Percentiles rank a stretch among this genome's conserved stretches.
These are phyloP conservation scores for Sisyra terminalis DNA, from an alignment of 2,888 invertebrate genomes.

Conservation along the genomic window DNA sequence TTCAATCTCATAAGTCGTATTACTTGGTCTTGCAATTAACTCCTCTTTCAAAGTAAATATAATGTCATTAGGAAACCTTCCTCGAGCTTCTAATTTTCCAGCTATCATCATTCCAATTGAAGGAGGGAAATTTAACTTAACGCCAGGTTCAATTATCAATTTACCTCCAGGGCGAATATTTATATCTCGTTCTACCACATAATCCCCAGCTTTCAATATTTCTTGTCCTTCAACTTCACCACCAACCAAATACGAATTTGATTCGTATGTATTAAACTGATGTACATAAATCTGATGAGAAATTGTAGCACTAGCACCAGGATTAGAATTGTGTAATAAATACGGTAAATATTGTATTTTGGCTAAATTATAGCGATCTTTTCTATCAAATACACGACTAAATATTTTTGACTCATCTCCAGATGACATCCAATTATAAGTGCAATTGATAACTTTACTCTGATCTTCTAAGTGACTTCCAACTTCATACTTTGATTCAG, in stretches of 20 bases:
- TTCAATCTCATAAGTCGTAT: conserved; percentile 41
- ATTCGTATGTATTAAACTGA: conserved; percentile 49
- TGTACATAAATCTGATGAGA: conserved; percentile 62
- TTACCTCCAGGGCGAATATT: conserved; percentile 88
- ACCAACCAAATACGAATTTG: conserved; percentile 49
- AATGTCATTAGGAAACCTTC: conserved; percentile 63
- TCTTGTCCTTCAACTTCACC: conserved; percentile 90
- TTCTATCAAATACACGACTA: conserved; percentile 62
- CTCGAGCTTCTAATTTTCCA: conserved; percentile 72
- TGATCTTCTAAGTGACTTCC: conserved; percentile 92
- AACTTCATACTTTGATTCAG: conserved; percentile 81
- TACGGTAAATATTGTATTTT: conserved; percentile 84
- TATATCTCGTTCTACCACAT: conserved; percentile 85
- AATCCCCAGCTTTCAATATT: conserved; percentile 65
- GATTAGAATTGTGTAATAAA: conserved; percentile 75
- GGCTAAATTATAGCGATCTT: conserved; percentile 89
- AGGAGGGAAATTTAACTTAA: conserved; percentile 77
- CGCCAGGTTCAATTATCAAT: conserved; percentile 74
- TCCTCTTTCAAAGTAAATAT: conserved; percentile 65
- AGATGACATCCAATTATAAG: conserved; percentile 84
- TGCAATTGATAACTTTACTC: conserved; percentile 83
- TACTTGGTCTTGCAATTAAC: conserved; percentile 43
- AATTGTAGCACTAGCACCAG: conserved; percentile 70
- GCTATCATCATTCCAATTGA: conserved; percentile 94
- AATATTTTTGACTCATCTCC: conserved; percentile 58